Percentiles rank a stretch among this genome's conserved stretches.
These are phyloP conservation scores for Phacellophora camtschatica DNA, from an alignment of 30 jellyfish, hydroid and myxozoan species.

Conservation along the genomic window DNA sequence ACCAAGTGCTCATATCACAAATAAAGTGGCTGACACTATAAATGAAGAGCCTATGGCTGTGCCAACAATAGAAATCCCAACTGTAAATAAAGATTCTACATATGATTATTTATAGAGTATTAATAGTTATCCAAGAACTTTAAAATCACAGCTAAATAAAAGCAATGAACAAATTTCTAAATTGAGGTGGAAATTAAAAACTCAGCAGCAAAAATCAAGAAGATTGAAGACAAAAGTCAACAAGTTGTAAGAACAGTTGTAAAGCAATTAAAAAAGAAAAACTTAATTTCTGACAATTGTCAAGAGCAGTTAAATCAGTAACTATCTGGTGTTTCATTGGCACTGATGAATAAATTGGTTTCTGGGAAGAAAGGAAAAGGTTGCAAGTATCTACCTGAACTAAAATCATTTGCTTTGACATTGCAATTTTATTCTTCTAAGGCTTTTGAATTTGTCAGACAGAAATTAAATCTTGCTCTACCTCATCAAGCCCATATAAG, in stretches of 20 bases:
- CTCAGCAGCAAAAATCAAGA: neutral
- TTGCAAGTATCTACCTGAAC: constrained; percentile 15
- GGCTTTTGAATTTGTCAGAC: constrained; percentile 51
- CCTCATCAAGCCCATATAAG: constrained; percentile 48
- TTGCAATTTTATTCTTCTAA: constrained; percentile 58
- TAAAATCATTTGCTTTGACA: constrained; percentile 49
- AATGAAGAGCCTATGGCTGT: too few species aligned
- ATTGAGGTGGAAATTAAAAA: neutral
- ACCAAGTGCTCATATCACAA: too few species aligned
- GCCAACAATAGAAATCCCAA: too few species aligned
- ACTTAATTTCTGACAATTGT: constrained; percentile 38
- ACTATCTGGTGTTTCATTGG: constrained; percentile 29
- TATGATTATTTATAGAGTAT: neutral
- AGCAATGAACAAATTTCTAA: neutral
- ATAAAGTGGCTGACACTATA: too few species aligned
- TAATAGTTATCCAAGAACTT: neutral
- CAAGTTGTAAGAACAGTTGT: neutral
- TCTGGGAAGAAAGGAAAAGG: constrained; percentile 40
- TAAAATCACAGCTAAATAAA: neutral
- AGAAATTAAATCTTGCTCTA: constrained; percentile 30
- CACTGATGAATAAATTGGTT: constrained; percentile 22
- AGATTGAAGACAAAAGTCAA: constrained; percentile 4
- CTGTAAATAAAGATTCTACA: too few species aligned
- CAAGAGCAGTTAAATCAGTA: constrained; percentile 35
- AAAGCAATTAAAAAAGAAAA: neutral